Percentiles rank a stretch among this genome's conserved stretches.
phyloP scores from a whole-genome alignment of 2,797 vertebrate species.

The Epinephelus malabaricus region DNA sequence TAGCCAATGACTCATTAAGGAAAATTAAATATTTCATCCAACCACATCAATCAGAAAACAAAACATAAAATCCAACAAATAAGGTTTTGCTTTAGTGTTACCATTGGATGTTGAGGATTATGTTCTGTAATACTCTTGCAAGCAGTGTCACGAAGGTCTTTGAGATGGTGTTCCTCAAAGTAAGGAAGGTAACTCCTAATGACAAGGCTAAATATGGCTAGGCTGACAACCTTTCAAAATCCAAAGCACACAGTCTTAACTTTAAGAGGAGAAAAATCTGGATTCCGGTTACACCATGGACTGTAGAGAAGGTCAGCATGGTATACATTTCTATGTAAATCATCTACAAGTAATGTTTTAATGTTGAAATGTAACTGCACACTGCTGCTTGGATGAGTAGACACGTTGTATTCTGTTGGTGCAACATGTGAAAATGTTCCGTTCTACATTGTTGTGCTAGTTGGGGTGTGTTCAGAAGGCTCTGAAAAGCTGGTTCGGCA shows the following conservation, averaged over 20 bases:
- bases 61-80: constrained; percentile 10
- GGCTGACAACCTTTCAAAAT: neutral
- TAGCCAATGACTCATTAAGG: neutral
- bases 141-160: neutral
- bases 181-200: no score
- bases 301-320: neutral
- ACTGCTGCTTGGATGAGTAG: neutral
- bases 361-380: neutral
- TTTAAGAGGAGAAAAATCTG: neutral
- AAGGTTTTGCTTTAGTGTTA: neutral
- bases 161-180: neutral
- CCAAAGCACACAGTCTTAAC: neutral
- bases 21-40: constrained; percentile 53
- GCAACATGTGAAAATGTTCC: neutral
- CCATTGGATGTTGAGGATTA: neutral
- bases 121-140: neutral
- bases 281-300: no score
- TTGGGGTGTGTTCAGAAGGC: constrained; percentile 87
- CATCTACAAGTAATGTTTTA: neutral
- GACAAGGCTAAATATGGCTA: neutral
- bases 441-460: neutral
- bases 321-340: constrained; percentile 3
- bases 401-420: constrained; percentile 3
- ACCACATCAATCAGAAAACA: constrained; percentile 7
- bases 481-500: constrained; percentile 97